Conservation (phyloP, 1,140 invertebrate genomes). For the Drosophila kurseongensis region DNA sequence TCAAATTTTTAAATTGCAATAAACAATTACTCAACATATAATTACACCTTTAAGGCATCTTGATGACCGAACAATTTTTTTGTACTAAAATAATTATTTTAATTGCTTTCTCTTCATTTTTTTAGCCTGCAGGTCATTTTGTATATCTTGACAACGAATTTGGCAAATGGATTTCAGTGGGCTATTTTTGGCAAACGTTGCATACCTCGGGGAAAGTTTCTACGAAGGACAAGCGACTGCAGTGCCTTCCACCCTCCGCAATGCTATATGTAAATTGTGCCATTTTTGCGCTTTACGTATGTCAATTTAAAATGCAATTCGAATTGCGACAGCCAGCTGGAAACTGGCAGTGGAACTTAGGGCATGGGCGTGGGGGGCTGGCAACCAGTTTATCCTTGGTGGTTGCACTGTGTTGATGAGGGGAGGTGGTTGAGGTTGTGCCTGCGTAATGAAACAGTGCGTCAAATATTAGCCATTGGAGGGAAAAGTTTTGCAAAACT, state of each 20-base stretch:
- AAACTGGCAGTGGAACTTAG: slow-evolving; percentile 19
- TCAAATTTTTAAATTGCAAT: too few species aligned
- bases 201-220: slow-evolving; percentile 42
- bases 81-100: slow-evolving; percentile 3
- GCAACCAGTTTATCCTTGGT: slow-evolving; percentile 35
- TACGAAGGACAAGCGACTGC: slow-evolving; percentile 33
- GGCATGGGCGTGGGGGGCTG: slow-evolving; percentile 15
- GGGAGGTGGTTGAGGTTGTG: background rate
- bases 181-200: slow-evolving; percentile 60
- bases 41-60: background rate
- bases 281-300: slow-evolving; percentile 59
- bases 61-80: background rate
- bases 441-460: slow-evolving; percentile 45
- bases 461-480: slow-evolving; percentile 40
- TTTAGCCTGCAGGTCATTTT: slow-evolving; percentile 6
- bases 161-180: slow-evolving; percentile 65
- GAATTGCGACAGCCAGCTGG: slow-evolving; percentile 49
- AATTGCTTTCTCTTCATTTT: slow-evolving; percentile 10
- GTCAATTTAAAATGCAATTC: slow-evolving; percentile 77
- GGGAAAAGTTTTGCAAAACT: slow-evolving; percentile 35
- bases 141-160: slow-evolving; percentile 61
- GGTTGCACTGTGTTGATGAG: slow-evolving; percentile 11
- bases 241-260: background rate
- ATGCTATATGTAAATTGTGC: slow-evolving; percentile 34
- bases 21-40: background rate